Percentiles rank a stretch among this genome's conserved stretches.
phyloP scores from a whole-genome alignment of 2,113 vertebrate genomes.

The Engraulis encrasicolus region DNA sequence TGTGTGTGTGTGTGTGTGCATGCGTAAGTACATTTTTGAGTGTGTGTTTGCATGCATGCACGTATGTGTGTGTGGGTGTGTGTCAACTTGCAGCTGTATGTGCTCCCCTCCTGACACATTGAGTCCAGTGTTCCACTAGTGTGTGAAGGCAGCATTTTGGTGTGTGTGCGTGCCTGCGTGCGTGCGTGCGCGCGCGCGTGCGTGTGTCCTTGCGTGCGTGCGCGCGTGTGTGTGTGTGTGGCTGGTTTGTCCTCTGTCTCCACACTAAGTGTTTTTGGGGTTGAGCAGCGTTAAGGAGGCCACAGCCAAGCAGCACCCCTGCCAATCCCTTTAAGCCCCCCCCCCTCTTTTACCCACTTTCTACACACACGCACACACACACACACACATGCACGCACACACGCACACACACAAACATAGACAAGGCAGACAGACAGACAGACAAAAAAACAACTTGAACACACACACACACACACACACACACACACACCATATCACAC shows the following conservation, averaged over 20 bases:
- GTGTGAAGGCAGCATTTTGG: too few species aligned
- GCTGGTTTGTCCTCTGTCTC: background rate
- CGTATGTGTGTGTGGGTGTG: too few species aligned
- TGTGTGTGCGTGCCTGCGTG: too few species aligned
- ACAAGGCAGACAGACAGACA: background rate
- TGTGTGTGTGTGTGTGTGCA: too few species aligned
- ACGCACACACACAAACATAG: background rate
- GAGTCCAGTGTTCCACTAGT: background rate
- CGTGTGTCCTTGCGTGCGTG: too few species aligned
- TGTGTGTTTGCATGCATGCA: too few species aligned
- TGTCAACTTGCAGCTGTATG: too few species aligned
- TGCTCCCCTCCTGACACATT: background rate
- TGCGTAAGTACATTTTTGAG: too few species aligned
- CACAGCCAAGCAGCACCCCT: slow-evolving; percentile 54
- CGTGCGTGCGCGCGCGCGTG: too few species aligned
- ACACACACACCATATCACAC: slow-evolving; percentile 31
- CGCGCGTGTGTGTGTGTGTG: too few species aligned
- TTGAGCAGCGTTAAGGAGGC: slow-evolving; percentile 21
- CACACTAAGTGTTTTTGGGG: slow-evolving; percentile 59
- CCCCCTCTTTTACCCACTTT: slow-evolving; percentile 50
- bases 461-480: slow-evolving; percentile 15
- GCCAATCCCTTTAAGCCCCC: slow-evolving; percentile 56
- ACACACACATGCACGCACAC: slow-evolving; percentile 8
- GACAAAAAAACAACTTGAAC: slow-evolving; percentile 22
- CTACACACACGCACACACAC: slow-evolving; percentile 29